phyloP scores from a whole-genome alignment of 2,113 vertebrate genomes.

The Hepsetus odoe region DNA sequence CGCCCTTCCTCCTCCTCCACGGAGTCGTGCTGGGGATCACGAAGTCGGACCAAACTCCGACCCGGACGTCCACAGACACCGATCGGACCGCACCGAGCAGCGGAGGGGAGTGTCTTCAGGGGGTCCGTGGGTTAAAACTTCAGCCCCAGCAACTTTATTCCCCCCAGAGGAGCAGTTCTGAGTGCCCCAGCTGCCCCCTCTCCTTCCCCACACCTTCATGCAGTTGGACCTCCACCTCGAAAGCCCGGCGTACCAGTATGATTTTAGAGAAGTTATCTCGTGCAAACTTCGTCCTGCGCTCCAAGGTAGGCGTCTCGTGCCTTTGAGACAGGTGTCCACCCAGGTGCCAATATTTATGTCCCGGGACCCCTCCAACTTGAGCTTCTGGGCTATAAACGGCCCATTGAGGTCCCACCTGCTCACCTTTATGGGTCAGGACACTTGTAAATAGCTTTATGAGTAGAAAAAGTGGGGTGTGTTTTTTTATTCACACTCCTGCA shows the following conservation, averaged over 20 bases:
- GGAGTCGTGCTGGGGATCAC: constrained; percentile 37
- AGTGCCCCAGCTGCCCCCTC: not conserved
- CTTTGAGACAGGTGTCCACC: too few relatives aligned
- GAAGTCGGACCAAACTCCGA: constrained; percentile 6
- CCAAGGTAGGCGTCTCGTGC: constrained; percentile 40
- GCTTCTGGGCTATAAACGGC: too few relatives aligned
- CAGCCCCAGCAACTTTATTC: not conserved
- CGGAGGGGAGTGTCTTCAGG: not conserved
- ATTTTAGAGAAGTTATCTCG: constrained; percentile 36
- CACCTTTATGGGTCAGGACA: too few relatives aligned
- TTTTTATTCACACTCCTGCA: not conserved
- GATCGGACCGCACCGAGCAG: not conserved
- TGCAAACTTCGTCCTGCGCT: constrained; percentile 8
- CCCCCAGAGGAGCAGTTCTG: not conserved
- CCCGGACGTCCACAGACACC: not conserved
- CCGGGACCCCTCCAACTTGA: too few relatives aligned
- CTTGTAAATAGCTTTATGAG: too few relatives aligned
- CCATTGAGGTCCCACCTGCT: too few relatives aligned
- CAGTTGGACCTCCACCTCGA: not conserved
- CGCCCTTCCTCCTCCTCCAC: not conserved
- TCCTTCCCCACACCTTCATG: not conserved
- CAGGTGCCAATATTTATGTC: too few relatives aligned
- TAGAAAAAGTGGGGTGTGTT: too few relatives aligned
- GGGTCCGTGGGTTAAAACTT: not conserved
- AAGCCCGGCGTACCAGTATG: not conserved